phyloP scores from a whole-genome alignment of 2,888 invertebrate genomes.

The Hedya salicella region DNA sequence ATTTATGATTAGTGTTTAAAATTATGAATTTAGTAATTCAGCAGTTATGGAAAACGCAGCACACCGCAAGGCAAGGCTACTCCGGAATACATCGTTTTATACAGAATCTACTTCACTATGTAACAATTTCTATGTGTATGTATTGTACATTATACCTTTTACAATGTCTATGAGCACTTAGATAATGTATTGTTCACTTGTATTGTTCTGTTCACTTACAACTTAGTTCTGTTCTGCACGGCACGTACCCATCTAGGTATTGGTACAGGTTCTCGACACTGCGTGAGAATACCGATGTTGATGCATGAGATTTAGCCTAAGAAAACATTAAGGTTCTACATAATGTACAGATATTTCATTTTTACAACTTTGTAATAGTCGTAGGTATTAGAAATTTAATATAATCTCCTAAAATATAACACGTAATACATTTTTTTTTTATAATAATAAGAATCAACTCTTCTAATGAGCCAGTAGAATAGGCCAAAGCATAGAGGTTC shows the following conservation, averaged over 20 bases:
- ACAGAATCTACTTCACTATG: constrained; percentile 23
- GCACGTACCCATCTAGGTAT: constrained; percentile 23
- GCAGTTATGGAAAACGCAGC: background rate
- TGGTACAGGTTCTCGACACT: background rate
- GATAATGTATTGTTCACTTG: constrained; percentile 23
- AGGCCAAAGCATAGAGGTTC: too few relatives aligned
- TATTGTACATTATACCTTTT: constrained; percentile 24
- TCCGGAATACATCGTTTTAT: constrained; percentile 13
- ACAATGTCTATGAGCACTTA: constrained; percentile 26
- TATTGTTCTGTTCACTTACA: constrained; percentile 30
- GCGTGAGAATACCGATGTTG: constrained; percentile 16
- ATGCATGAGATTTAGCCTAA: background rate
- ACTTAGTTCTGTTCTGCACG: constrained; percentile 17
- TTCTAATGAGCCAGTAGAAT: too few relatives aligned
- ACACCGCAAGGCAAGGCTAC: background rate
- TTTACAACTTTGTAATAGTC: too few relatives aligned
- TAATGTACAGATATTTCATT: too few relatives aligned
- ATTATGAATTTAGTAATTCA: too few relatives aligned
- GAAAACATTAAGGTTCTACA: background rate
- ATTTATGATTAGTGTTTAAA: too few relatives aligned
- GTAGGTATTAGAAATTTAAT: too few relatives aligned
- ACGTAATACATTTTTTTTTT: too few relatives aligned
- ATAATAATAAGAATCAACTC: too few relatives aligned
- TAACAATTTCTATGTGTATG: constrained; percentile 7
- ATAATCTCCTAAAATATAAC: too few relatives aligned